phyloP scores from a whole-genome alignment of 1,140 invertebrate genomes.

The Trichoplusia ni region DNA sequence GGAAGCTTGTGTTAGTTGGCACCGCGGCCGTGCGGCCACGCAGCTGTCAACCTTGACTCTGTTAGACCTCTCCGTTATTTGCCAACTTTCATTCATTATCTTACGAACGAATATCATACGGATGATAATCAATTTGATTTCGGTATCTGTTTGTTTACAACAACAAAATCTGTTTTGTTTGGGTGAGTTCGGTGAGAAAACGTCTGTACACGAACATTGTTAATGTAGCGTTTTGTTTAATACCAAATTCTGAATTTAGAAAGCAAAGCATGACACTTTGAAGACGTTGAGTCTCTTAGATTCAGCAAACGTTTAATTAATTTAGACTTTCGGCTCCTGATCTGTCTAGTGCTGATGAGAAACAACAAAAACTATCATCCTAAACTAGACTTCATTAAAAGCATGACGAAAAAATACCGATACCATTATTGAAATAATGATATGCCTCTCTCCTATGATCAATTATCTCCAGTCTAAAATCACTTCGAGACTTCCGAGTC shows the following conservation, averaged over 20 bases:
- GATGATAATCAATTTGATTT: not conserved
- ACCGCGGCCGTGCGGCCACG: constrained; percentile 28
- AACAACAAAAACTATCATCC: too few relatives aligned
- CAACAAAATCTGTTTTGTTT: too few relatives aligned
- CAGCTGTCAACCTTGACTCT: constrained; percentile 63
- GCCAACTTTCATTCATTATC: constrained; percentile 65
- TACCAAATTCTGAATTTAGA: too few relatives aligned
- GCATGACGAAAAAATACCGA: not conserved
- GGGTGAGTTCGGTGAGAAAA: too few relatives aligned
- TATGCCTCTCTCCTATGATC: not conserved
- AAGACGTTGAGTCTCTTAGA: too few relatives aligned
- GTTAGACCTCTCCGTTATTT: constrained; percentile 53
- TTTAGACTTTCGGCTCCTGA: too few relatives aligned
- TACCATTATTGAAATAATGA: not conserved
- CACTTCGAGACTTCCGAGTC: not conserved
- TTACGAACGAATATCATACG: constrained; percentile 17
- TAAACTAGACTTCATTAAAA: not conserved
- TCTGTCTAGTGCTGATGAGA: too few relatives aligned
- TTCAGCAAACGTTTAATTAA: too few relatives aligned
- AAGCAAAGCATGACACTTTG: too few relatives aligned
- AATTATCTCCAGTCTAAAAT: not conserved
- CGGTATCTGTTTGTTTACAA: too few relatives aligned
- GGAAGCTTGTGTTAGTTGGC: constrained; percentile 39
- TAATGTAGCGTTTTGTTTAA: too few relatives aligned
- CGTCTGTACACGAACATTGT: too few relatives aligned